Evolutionary conservation across 2,888 invertebrate genomes (phyloP), one percentile per base, ranked within the genome.

Genomic region (Drosophila tanythrix): DNA sequence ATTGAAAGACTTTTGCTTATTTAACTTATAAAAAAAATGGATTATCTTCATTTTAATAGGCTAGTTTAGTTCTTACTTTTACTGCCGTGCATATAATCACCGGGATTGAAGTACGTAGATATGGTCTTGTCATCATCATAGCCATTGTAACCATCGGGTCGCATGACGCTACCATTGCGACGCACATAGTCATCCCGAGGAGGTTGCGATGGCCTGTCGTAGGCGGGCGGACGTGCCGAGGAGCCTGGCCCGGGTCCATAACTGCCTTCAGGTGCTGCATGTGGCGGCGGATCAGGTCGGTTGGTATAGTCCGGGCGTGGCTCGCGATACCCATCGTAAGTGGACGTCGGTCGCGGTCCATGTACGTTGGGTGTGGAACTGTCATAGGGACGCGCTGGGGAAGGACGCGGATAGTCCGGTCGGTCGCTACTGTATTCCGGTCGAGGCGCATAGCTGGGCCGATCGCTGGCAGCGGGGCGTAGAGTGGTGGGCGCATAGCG

Each of bases 71-170:
- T 21, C 92, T 91, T 79, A 93, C 93, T 90, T 78, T 91, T 92
- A 65, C 87, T 79, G 64, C 84, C 91, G 15, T 89, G 81, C 69
- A 89, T 79, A 7, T 93, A 93, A 50, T 93, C 93, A 43, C 92
- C 92, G 2, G 93, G 93, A 90, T 93, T 93, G 60, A 93, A 93
- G 68, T 90, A 93, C 1, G 93, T 93, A 40, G 92, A 90, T 53
- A 93, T 93, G 10, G 91, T 89, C 69, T 93, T 92, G 57, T 93
- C 93, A 51, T 92, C 91, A 48, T 89, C 88, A 64, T 91, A 90
- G 57, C 84, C 88, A 40, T 76, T 78, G 61, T 90, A 89, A 5
- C 86, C 84, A 71, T 89, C 85, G 15, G 81, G 84, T 29, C 74
- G 77, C 71, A 72, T 75, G 18, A 61, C 79, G 31, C 87, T 89